Evolutionary conservation across 1,140 invertebrate genomes (phyloP), one percentile per base, ranked within the genome.

Genomic region (Plectus sambesii): DNA sequence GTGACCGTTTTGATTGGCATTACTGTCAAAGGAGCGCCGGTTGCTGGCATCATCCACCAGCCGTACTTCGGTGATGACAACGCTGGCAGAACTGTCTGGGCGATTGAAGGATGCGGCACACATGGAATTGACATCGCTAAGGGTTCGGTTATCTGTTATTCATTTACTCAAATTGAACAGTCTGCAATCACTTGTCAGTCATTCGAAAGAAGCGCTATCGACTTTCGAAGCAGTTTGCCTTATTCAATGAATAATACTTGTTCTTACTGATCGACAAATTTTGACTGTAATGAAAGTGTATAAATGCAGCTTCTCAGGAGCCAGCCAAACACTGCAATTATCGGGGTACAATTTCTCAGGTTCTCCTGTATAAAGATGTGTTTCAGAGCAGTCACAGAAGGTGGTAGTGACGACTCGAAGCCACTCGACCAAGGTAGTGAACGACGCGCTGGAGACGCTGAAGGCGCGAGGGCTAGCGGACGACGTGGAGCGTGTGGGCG

Each of bases 1-100:
- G 93, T 99, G 2, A 99, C 94, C 15, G 87, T 97, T 40, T 75
- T 99, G 37, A 86, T 99, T 65, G 94, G 94, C n/a, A 80, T 99
- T 49, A 83, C 89, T 29, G 78, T 92, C 2, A 81, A 83, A 44
- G 82, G 87, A 47, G 79, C 78, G 56, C 81, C 92, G 6, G 77
- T 96, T 20, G 93, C 81, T 37, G 93, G 93, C 23, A 81, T 98
- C 0, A 93, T 99, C 58, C 86, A 96, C 77, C 94, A 99, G 69
- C 94, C 94, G 0, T 99, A 85, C 72, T 92, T 82, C 66, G 78
- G 81, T 58, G 75, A 75, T 55, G 76, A 82, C 63, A 63, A 60
- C 41, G 56, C 71, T 56, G 87, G 89, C 0, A 78, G 92, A 59
- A 94, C 88, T n/a, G 79, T 99, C 52, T 98, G 90, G 90, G 92